Evolutionary conservation across 2,797 vertebrate genomes (phyloP), one percentile per base, ranked within the genome.

Genomic region (Lacerta bilineata): DNA sequence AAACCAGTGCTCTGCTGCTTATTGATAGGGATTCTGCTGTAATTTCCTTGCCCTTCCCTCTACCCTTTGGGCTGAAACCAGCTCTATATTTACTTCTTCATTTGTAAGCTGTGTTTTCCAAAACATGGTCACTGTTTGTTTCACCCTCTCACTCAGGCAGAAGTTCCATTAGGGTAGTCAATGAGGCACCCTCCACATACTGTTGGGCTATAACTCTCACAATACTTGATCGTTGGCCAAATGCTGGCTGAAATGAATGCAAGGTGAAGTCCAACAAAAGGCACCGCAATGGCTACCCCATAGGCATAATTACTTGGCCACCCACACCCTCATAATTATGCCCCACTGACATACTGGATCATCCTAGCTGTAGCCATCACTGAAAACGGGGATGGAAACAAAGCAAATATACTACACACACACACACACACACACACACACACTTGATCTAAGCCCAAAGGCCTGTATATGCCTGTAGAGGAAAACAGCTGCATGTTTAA

Each of bases 1-100:
- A 87, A 66, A 11, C 80, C 71, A 83, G 29, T 68, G 39, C 61
- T 29, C 41, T 46, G 18, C 33, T 87, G 82, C 71, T 82, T 82
- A 41, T 20, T 75, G 27, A 64, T 75, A 27, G n/a, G 71, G 23
- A 59, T 36, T 29, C 59, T 50, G 71, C 36, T 66, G 80, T 83
- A 83, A 83, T 82, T 87, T 75, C 71, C 74, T 36, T 15, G 10
- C 20, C 36, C 43, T 83, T 87, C 55, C 5, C 64, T 50, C 71
- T 80, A 36, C 78, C 75, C 5, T 33, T 76, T n/a, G 50, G 15
- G 50, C 36, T 27, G n/a, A 76, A 88, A 68, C 61, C 10, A 68
- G 74, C 55, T 68, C 76, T 87, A 17, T 72, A 61, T 3, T 74
- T 23, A 33, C 9, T 81, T 36, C 23, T 64, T 68, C 27, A 23